These are phyloP conservation scores for Lucifuga dentata DNA, from an alignment of 2,113 vertebrate species.

Conservation along the genomic window DNA sequence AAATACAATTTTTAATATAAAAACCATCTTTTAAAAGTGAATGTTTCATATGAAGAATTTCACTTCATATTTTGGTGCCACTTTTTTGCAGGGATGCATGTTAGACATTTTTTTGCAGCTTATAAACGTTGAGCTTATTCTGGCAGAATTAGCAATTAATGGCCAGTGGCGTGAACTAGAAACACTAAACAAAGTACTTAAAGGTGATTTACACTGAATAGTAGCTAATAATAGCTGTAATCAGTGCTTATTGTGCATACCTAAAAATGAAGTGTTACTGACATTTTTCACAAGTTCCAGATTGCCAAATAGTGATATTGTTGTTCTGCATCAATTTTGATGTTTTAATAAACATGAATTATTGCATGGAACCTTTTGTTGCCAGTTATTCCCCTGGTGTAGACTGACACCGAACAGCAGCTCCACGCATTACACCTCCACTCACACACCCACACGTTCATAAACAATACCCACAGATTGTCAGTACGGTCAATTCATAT, in stretches of 20 bases:
- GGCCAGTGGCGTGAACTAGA: constrained; percentile 54
- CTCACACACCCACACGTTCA: constrained; percentile 46
- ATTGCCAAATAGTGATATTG: constrained; percentile 76
- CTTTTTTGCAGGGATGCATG: constrained; percentile 31
- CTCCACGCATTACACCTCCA: constrained; percentile 53
- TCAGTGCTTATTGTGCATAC: constrained; percentile 35
- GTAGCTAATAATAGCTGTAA: constrained; percentile 34
- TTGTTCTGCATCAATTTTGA: constrained; percentile 58
- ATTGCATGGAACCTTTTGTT: constrained; percentile 66
- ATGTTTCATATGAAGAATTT: constrained; percentile 64
- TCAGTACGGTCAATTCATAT: constrained; percentile 49
- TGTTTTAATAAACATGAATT: constrained; percentile 80
- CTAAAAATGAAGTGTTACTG: constrained; percentile 57
- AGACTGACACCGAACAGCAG: constrained; percentile 36
- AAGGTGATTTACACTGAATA: constrained; percentile 15
- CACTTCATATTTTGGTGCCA: constrained; percentile 39
- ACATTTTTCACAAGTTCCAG: constrained; percentile 66
- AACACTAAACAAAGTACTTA: constrained; percentile 22
- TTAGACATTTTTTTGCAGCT: constrained; percentile 41
- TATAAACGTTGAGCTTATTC: no score
- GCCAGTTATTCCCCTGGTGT: constrained; percentile 46
- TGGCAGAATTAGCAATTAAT: constrained; percentile 6
- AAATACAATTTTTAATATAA: constrained; percentile 21
- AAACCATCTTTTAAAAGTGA: constrained; percentile 51
- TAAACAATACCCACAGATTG: constrained; percentile 54